Evolutionary conservation across 2,888 invertebrate species (phyloP), one percentile per base, ranked within the genome.

Genomic region (Apodemia hepburni): DNA sequence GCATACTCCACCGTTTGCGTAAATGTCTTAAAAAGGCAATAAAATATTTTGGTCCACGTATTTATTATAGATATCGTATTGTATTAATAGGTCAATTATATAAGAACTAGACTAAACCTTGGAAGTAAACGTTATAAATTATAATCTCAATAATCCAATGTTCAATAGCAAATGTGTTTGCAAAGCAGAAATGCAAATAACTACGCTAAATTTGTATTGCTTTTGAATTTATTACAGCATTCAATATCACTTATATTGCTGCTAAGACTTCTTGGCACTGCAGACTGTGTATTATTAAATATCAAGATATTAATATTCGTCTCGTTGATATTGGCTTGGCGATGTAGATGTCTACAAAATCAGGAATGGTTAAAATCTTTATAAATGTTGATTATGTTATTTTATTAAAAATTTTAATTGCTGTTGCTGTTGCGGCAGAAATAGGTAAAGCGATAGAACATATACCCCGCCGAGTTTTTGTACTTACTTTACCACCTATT

Each of bases 231-330:
- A 61, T 61, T 61, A 58, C 61, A 7, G 27, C 27, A 42, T 61
- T 61, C 61, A 61, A 61, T 61, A 61, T 61, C 61, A 61, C 58
- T 61, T 45, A 22, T 22, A 27, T 51, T 51, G 51, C 12, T 57
- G 42, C 45, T 61, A 57, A 22, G n/a, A 59, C 54, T 57, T 54
- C n/a, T 45, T 33, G 18, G 58, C n/a, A 58, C 33, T 45, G 22
- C 29, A n/a, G 29, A 15, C 49, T 45, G 54, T 42, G 18, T 18
- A 51, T 51, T 11, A 49, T 49, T 49, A 49, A 49, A 38, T 38
- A 38, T 38, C 15, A 38, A 38, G 38, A 49, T 49, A 18, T 18
- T 49, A 49, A 18, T 18, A 18, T 49, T 17, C 18, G n/a, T 18
- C 18, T 11, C 18, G 49, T 49, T 49, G 18, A 47, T 17, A 5